phyloP scores from a whole-genome alignment of 2,113 vertebrate genomes.

The Colius striatus region DNA sequence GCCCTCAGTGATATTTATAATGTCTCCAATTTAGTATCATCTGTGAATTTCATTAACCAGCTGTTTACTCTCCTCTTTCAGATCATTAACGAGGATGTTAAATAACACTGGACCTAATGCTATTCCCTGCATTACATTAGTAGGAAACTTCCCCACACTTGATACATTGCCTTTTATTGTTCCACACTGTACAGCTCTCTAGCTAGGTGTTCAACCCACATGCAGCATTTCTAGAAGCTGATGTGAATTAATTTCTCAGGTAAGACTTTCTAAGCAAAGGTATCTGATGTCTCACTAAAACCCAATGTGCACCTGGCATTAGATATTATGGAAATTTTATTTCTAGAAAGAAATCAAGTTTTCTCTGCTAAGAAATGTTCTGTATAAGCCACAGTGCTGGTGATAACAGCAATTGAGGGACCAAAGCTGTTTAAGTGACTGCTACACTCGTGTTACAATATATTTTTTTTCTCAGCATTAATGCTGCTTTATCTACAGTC shows the following conservation, averaged over 20 bases:
- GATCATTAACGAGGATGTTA: constrained; percentile 65
- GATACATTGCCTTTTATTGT: constrained; percentile 45
- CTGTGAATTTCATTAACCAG: constrained; percentile 58
- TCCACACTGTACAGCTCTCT: background rate
- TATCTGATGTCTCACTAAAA: background rate
- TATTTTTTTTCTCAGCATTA: constrained; percentile 10
- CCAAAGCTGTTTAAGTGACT: background rate
- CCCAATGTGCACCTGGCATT: background rate
- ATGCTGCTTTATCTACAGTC: constrained; percentile 54
- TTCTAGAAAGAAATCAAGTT: constrained; percentile 10
- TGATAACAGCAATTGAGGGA: background rate
- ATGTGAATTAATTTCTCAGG: constrained; percentile 3
- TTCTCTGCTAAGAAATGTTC: background rate
- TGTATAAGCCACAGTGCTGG: background rate
- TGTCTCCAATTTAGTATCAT: constrained; percentile 57
- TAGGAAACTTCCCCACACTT: constrained; percentile 25
- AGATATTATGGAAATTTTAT: background rate
- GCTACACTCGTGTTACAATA: background rate
- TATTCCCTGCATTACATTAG: constrained; percentile 41
- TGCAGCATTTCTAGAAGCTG: background rate
- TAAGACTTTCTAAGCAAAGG: background rate
- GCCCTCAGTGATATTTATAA: constrained; percentile 44
- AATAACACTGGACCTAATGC: constrained; percentile 52
- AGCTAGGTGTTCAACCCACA: background rate
- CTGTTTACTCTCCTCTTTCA: constrained; percentile 67